Evolutionary conservation across 2,888 invertebrate species (phyloP), one percentile per base, ranked within the genome.

Genomic region (Congeria kusceri): DNA sequence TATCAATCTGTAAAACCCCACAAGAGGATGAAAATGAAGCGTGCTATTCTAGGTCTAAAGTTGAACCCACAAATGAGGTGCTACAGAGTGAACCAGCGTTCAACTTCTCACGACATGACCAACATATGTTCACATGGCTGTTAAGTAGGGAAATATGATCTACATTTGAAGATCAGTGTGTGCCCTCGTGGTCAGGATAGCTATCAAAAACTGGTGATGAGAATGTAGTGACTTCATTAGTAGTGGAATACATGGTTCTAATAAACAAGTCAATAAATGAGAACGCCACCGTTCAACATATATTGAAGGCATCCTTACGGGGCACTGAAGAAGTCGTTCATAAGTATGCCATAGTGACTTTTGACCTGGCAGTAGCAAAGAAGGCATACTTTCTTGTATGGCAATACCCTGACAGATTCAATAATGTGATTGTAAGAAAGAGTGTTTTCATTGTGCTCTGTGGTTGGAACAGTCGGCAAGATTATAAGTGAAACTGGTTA

Each of bases 351-450:
- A 62, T 85, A 61, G 77, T 83, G 0, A 84, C 83, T 7, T 85
- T 84, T 68, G 76, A 85, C 49, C 27, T 84, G 20, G 81, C 81
- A 13, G 78, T 79, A n/a, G 79, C 83, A 4, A 85, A 69, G 25
- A 80, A 82, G 61, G 85, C 80, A n/a, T 84, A 78, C 44, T 13
- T 49, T 29, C 2, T 82, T 0, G 72, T 76, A 0, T 84, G 78
- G 82, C 77, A 83, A 47, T 28, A 76, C 27, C 7, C 68, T 15
- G 70, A 69, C 4, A 23, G 32, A 20, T 68, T 75, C 39, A 74
- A 63, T 9, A 28, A 61, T 1, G 59, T 58, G 0, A 64, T 80
- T 18, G 57, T 80, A 4, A 23, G 65, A 3, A 44, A 71, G 71
- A 75, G 80, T 18, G 65, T 47, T 5, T 85, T 83, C 74, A 1